These are phyloP conservation scores for Drosophila subpulchrella DNA, from an alignment of 1,140 invertebrate species.

Conservation along the genomic window DNA sequence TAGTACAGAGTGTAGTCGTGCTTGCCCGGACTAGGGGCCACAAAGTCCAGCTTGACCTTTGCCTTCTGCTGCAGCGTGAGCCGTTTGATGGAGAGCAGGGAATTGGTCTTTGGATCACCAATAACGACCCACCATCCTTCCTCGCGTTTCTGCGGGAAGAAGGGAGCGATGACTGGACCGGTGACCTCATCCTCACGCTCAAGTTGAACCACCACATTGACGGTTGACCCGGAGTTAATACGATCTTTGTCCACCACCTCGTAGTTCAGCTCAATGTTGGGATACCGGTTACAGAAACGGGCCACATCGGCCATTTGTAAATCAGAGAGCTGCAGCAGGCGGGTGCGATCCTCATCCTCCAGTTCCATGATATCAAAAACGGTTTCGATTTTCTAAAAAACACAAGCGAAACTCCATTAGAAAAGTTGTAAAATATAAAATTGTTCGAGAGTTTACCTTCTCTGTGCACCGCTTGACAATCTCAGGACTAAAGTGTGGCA, in stretches of 20 bases:
- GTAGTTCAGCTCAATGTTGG: constrained; percentile 98
- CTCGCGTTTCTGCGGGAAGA: constrained; percentile 99
- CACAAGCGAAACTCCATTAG: constrained; percentile 5
- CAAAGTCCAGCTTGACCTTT: constrained; percentile 97
- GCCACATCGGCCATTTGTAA: constrained; percentile 98
- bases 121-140: constrained; percentile 99
- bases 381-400: constrained; percentile 92
- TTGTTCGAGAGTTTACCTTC: constrained; percentile 84
- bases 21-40: constrained; percentile 93
- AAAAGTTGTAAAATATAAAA: accelerated
- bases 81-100: constrained; percentile 97
- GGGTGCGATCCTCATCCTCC: constrained; percentile 96
- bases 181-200: constrained; percentile 99
- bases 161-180: constrained; percentile 98
- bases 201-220: constrained; percentile 95
- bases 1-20: constrained; percentile 98
- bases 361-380: constrained; percentile 99
- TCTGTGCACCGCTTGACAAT: constrained; percentile 96
- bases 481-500: constrained; percentile 97
- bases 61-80: constrained; percentile 97
- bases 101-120: constrained; percentile 97
- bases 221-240: constrained; percentile 91
- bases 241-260: constrained; percentile 94
- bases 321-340: constrained; percentile 93
- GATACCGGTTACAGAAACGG: constrained; percentile 99